Percentiles rank a stretch among this genome's conserved stretches.
Conservation (phyloP, 2,888 invertebrate species). For the Perizoma affinitatum region DNA sequence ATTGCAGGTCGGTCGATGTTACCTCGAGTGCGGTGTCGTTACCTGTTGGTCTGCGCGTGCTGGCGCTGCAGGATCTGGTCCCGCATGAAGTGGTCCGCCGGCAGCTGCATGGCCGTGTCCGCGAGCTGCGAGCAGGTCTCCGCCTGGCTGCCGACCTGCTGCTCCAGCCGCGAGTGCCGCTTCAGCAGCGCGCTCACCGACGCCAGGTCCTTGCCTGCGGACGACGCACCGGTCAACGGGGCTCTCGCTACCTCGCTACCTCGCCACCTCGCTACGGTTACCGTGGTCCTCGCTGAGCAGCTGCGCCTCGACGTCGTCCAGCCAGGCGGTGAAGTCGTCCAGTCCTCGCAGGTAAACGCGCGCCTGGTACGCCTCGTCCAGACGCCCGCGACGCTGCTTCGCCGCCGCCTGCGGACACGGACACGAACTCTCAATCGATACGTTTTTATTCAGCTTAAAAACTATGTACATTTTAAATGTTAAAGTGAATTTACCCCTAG, state of each 20-base stretch:
- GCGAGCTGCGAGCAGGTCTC: slow-evolving; percentile 92
- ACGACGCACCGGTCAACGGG: too few relatives aligned
- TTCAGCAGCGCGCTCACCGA: slow-evolving; percentile 93
- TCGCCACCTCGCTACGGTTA: too few relatives aligned
- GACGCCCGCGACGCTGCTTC: slow-evolving; percentile 91
- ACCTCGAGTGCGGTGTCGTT: neutral
- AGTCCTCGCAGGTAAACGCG: slow-evolving; percentile 93
- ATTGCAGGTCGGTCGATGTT: too few relatives aligned
- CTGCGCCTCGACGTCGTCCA: slow-evolving; percentile 89
- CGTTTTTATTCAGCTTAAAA: too few relatives aligned
- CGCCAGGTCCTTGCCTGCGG: slow-evolving; percentile 92
- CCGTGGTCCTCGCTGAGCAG: slow-evolving; percentile 79
- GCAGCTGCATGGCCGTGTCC: slow-evolving; percentile 92
- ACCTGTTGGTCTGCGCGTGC: slow-evolving; percentile 61
- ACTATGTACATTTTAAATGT: too few relatives aligned
- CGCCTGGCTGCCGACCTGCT: slow-evolving; percentile 92
- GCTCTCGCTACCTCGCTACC: too few relatives aligned
- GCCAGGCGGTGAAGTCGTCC: slow-evolving; percentile 97
- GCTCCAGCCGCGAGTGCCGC: slow-evolving; percentile 92
- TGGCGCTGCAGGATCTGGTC: slow-evolving; percentile 92
- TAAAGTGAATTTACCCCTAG: too few relatives aligned
- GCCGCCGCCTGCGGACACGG: slow-evolving; percentile 85
- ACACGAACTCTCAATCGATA: too few relatives aligned
- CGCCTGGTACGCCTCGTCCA: slow-evolving; percentile 96
- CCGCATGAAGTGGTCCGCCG: slow-evolving; percentile 93